These are phyloP conservation scores for Drosophila nasuta DNA, from an alignment of 1,140 invertebrate species.

Conservation along the genomic window DNA sequence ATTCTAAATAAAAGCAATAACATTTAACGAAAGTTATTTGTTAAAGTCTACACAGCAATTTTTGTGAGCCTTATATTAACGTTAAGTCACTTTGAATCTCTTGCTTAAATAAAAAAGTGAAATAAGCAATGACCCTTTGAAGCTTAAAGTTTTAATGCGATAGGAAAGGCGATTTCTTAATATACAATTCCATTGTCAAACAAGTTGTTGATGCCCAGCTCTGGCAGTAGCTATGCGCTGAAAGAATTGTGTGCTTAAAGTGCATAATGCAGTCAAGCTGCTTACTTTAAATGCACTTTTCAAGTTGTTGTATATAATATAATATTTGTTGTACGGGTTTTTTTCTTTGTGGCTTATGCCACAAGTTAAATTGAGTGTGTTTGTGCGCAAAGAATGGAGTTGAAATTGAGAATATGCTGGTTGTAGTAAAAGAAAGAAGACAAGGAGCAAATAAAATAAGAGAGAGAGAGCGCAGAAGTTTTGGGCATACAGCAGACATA, in stretches of 20 bases:
- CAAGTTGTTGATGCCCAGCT: neutral
- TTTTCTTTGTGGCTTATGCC: constrained; percentile 56
- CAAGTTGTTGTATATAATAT: constrained; percentile 2
- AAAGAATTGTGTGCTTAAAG: neutral
- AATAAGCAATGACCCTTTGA: too few species aligned
- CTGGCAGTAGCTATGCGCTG: neutral
- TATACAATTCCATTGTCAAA: neutral
- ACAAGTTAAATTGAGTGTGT: constrained; percentile 72
- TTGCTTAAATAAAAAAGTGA: too few species aligned
- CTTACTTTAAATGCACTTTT: constrained; percentile 43
- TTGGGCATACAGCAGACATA: constrained; percentile 38
- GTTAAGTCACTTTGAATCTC: too few species aligned
- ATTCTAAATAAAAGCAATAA: too few species aligned
- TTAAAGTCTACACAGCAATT: too few species aligned
- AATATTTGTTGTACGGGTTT: constrained; percentile 22
- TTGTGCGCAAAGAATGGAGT: constrained; percentile 33
- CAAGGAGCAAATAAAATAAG: neutral
- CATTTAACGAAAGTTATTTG: too few species aligned
- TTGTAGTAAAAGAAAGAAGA: neutral
- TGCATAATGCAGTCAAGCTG: constrained; percentile 21
- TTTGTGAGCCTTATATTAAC: too few species aligned
- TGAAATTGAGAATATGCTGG: constrained; percentile 41
- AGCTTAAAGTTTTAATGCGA: neutral
- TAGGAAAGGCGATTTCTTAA: neutral
- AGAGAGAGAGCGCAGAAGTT: neutral